phyloP scores from a whole-genome alignment of 2,888 invertebrate genomes.

The Watsonalla binaria region DNA sequence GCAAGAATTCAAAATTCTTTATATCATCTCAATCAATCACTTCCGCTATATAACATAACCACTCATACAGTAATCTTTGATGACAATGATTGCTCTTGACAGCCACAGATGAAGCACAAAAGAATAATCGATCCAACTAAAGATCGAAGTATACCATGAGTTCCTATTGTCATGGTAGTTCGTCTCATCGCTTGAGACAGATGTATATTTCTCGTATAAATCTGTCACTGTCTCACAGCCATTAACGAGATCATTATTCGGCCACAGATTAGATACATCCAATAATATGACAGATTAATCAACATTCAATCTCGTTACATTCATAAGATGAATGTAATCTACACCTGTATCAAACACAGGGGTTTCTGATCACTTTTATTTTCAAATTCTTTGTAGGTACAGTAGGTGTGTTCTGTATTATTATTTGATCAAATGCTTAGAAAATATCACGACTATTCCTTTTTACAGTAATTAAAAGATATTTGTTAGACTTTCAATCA shows the following conservation, averaged over 20 bases:
- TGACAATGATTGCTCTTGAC: not conserved
- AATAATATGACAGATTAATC: constrained; percentile 19
- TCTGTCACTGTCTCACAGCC: too few relatives aligned
- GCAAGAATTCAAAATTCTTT: not conserved
- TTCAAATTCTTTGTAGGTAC: not conserved
- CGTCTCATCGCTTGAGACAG: too few relatives aligned
- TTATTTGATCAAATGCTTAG: too few relatives aligned
- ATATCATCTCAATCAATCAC: not conserved
- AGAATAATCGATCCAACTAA: constrained; percentile 7
- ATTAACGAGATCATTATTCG: too few relatives aligned
- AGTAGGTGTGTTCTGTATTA: too few relatives aligned
- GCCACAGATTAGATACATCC: constrained; percentile 6
- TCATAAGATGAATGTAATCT: constrained; percentile 3
- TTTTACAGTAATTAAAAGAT: too few relatives aligned
- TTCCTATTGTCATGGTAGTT: too few relatives aligned
- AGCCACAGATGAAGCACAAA: not conserved
- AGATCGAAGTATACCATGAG: too few relatives aligned
- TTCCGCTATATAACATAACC: not conserved
- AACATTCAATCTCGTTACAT: constrained; percentile 12
- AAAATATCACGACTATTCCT: too few relatives aligned
- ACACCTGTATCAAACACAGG: not conserved
- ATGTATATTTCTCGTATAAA: too few relatives aligned
- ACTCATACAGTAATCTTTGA: not conserved
- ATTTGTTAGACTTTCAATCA: too few relatives aligned
- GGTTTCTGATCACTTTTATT: not conserved